Evolutionary conservation across 2,113 vertebrate species (phyloP).

Genomic region (Heterocephalus glaber): DNA sequence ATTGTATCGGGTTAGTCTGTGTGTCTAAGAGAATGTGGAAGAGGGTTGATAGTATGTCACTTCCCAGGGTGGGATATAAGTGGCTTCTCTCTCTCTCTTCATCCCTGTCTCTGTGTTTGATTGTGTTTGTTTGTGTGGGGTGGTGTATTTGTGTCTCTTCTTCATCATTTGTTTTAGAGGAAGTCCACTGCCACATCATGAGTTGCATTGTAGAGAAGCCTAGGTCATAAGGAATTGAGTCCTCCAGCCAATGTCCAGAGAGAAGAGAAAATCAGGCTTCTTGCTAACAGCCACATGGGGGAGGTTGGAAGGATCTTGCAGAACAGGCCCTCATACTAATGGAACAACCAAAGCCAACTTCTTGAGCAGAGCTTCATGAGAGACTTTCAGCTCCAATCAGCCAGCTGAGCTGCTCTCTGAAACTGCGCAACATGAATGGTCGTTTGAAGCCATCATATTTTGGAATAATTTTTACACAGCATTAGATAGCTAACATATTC

Average conservation of each 20-base stretch:
- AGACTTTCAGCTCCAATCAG: background rate
- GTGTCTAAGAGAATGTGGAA: background rate
- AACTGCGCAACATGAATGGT: background rate
- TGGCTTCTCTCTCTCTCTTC: background rate
- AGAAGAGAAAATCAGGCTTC: background rate
- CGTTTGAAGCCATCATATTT: background rate
- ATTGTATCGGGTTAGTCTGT: background rate
- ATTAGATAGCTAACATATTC: background rate
- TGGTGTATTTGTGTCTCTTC: background rate
- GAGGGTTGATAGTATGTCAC: background rate
- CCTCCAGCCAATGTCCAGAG: background rate
- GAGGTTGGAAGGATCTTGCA: background rate
- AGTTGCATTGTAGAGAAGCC: background rate
- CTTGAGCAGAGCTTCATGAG: background rate
- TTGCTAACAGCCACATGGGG: background rate
- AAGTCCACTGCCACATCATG: background rate
- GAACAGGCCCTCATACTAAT: background rate
- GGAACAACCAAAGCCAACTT: background rate
- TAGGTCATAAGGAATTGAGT: background rate
- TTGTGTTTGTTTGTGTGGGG: background rate
- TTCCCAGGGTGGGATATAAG: background rate
- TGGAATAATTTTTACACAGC: background rate
- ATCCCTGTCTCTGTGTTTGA: background rate
- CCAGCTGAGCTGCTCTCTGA: background rate
- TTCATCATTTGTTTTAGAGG: background rate